Percentiles rank a stretch among this genome's conserved stretches.
Evolutionary conservation across 1,140 invertebrate species (phyloP).

Genomic region (Lepidostoma basale): DNA sequence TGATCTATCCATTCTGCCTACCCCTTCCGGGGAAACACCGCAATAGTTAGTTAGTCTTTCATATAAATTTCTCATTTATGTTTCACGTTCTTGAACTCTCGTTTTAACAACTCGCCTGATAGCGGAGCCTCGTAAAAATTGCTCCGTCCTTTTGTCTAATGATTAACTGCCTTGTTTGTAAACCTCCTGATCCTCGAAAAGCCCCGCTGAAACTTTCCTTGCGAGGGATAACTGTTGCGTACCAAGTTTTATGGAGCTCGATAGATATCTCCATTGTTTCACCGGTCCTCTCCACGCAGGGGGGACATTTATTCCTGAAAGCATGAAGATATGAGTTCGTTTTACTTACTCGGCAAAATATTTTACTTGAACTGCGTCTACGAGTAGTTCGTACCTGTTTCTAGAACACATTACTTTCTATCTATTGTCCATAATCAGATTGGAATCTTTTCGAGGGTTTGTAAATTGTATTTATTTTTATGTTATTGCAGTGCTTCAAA

Average conservation of each 20-base stretch:
- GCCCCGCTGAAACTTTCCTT: not conserved
- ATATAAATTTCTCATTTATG: constrained; percentile 7
- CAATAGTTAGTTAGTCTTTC: too few relatives aligned
- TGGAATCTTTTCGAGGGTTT: too few relatives aligned
- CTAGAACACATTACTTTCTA: too few relatives aligned
- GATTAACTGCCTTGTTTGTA: constrained; percentile 27
- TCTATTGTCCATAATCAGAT: too few relatives aligned
- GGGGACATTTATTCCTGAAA: not conserved
- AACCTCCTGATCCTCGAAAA: constrained; percentile 12
- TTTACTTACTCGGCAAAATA: too few relatives aligned
- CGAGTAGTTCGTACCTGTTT: too few relatives aligned
- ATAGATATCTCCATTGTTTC: constrained; percentile 15
- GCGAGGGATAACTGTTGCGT: constrained; percentile 15
- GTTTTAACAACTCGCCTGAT: constrained; percentile 1
- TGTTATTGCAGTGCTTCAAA: too few relatives aligned
- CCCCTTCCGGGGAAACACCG: too few relatives aligned
- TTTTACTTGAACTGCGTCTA: too few relatives aligned
- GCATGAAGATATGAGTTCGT: too few relatives aligned
- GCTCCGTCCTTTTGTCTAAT: constrained; percentile 17
- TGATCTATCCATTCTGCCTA: too few relatives aligned
- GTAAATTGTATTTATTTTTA: too few relatives aligned
- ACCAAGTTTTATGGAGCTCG: constrained; percentile 4
- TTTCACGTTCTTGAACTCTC: not conserved
- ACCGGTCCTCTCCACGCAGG: not conserved
- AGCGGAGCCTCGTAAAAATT: constrained; percentile 14